Conservation (phyloP, 2,888 invertebrate species). For the Amphipoea lucens region DNA sequence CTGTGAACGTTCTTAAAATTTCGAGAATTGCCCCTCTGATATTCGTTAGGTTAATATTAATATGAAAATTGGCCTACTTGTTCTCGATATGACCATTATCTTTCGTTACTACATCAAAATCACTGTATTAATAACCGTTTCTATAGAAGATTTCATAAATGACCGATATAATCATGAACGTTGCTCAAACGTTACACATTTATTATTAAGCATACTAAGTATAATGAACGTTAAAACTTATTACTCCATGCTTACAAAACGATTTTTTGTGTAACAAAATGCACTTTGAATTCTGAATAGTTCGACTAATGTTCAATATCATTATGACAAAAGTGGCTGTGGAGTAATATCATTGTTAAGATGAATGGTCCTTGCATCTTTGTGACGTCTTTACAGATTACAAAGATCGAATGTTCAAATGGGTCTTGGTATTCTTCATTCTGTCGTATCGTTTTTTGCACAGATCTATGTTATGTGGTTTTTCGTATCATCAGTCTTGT, state of each 20-base stretch:
- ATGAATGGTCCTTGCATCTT: constrained; percentile 11
- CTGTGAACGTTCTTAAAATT: no score
- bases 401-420: constrained; percentile 4
- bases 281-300: constrained; percentile 22
- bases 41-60: not conserved
- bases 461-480: not conserved
- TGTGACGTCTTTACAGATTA: not conserved
- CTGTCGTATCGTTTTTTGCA: not conserved
- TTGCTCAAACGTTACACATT: constrained; percentile 40
- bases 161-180: constrained; percentile 8
- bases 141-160: constrained; percentile 16
- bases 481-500: not conserved
- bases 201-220: not conserved
- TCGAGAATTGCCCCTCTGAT: no score
- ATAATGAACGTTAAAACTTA: constrained; percentile 1
- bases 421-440: not conserved
- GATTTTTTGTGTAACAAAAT: constrained; percentile 30
- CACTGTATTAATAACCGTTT: constrained; percentile 10
- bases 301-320: constrained; percentile 30
- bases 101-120: constrained; percentile 12
- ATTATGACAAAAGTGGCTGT: constrained; percentile 20
- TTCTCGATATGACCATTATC: constrained; percentile 1
- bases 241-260: constrained; percentile 35
- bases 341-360: constrained; percentile 21
- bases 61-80: not conserved